A percentile compares a stretch with the other conserved stretches of the same genome.
Conservation (phyloP, 2,888 invertebrate genomes). For the Mechanitis mazaeus region DNA sequence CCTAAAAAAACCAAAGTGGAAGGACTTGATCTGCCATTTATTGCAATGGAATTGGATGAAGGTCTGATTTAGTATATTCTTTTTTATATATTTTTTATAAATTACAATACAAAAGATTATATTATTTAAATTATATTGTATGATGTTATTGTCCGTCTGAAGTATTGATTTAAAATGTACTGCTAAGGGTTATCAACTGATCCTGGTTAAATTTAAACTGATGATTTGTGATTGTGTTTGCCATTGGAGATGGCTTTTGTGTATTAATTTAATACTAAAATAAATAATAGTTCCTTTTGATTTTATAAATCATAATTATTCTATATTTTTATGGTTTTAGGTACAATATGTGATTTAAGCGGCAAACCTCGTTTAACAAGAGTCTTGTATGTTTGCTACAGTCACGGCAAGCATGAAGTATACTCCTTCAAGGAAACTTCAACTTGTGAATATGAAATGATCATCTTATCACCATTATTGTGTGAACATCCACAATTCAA, state of each 20-base stretch:
- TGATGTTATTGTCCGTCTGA: too few relatives aligned
- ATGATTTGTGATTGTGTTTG: too few relatives aligned
- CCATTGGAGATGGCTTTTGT: too few relatives aligned
- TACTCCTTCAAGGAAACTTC: constrained; percentile 95
- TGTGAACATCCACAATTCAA: constrained; percentile 94
- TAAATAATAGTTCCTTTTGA: too few relatives aligned
- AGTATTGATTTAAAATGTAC: too few relatives aligned
- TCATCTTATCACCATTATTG: constrained; percentile 90
- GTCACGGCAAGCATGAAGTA: constrained; percentile 92
- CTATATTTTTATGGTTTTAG: constrained; percentile 37
- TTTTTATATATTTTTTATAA: too few relatives aligned
- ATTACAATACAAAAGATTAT: too few relatives aligned
- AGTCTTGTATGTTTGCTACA: constrained; percentile 92
- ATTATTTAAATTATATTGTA: neutral
- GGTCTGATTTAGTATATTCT: constrained; percentile 66
- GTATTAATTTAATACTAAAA: too few relatives aligned
- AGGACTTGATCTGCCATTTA: constrained; percentile 91
- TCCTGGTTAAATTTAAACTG: too few relatives aligned
- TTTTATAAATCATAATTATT: neutral
- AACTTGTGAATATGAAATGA: constrained; percentile 95
- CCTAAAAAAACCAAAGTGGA: constrained; percentile 86
- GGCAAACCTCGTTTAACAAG: constrained; percentile 87
- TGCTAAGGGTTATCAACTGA: too few relatives aligned
- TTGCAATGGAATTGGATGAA: constrained; percentile 89
- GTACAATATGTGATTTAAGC: constrained; percentile 92